Base-by-base conservation (phyloP, 2,113 vertebrate species). In the Vanacampus margaritifer region DNA sequence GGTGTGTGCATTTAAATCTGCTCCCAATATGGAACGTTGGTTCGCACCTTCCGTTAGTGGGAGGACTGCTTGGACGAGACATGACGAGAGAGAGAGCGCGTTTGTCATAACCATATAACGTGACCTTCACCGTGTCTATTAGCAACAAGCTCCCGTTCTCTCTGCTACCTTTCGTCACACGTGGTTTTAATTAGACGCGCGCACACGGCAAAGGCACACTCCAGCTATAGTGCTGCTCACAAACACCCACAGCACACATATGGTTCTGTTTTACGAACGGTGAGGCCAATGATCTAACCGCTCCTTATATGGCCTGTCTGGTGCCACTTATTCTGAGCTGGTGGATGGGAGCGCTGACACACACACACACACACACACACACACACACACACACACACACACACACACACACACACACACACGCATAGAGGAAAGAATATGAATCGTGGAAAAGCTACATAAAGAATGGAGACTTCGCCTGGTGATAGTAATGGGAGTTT, bases 291-390 rank as follows among this genome's bases (percentile, higher is more conserved):
- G 89, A 90, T 90, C 89, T 87, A 89, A 89, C 89, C 86, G 54
- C 71, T 91, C 90, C 92, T 89, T 93, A 92, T 91, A 93, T 88
- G 92, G 92, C 72, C 80, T 72, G 92, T 90, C 89, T 93, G 90
- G 87, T 92, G 91, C 89, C 88, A 90, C 89, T 90, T 89, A 88
- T 84, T 86, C 84, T 89, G 84, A 81, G 81, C 76, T 36, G 56
- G 70, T 81, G 79, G 76, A 87, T 79, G 72, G 82, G 86, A 86
- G 78, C 64, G 53, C 71, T 78, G 78, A 85, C 75, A 76, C 69
- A 78, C 69, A 79, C 43, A 65, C 67, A 70, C 70, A 69, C 73
- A 71, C 70, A 75, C 69, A 77, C 71, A 69, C 68, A 64, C 73
- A 69, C 68, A 72, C 79, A 54, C 70, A 75, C 68, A 63, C 64